Percentiles rank a stretch among this genome's conserved stretches.
phyloP scores from a whole-genome alignment of 2,888 invertebrate genomes.

The Synergus itoensis region DNA sequence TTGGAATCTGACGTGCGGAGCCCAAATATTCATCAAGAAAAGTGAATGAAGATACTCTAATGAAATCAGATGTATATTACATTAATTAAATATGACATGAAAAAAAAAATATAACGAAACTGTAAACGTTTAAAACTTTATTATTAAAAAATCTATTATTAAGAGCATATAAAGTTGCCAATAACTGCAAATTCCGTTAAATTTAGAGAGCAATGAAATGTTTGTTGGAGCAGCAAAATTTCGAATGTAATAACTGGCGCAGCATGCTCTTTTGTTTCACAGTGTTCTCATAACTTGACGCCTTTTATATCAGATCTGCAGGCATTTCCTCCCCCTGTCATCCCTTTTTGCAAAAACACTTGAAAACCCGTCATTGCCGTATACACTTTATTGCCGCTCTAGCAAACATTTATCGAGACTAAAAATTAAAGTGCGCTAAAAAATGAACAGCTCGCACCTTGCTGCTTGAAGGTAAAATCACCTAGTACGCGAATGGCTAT shows the following conservation, averaged over 20 bases:
- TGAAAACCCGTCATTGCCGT: conserved; percentile 19
- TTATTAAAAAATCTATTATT: no score
- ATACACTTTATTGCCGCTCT: conserved; percentile 14
- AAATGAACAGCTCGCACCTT: conserved; percentile 33
- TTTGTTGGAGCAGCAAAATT: not conserved
- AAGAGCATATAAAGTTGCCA: no score
- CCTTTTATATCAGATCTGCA: not conserved
- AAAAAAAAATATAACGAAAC: no score
- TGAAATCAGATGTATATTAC: no score
- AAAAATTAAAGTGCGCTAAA: conserved; percentile 28
- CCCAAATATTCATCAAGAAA: not conserved
- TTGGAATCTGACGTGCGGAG: not conserved
- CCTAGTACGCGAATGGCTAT: conserved; percentile 55
- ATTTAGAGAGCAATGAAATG: not conserved
- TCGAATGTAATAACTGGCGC: not conserved
- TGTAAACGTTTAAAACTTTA: no score
- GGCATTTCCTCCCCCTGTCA: not conserved
- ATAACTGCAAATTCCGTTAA: no score
- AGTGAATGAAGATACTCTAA: not conserved
- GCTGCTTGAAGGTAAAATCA: conserved; percentile 14
- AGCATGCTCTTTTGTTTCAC: not conserved
- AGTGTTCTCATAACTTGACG: not conserved
- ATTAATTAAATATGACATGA: no score
- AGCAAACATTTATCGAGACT: conserved; percentile 26
- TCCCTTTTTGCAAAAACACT: conserved; percentile 2